Base-by-base conservation (phyloP, 2,113 vertebrate species). In the Chionomys nivalis region DNA sequence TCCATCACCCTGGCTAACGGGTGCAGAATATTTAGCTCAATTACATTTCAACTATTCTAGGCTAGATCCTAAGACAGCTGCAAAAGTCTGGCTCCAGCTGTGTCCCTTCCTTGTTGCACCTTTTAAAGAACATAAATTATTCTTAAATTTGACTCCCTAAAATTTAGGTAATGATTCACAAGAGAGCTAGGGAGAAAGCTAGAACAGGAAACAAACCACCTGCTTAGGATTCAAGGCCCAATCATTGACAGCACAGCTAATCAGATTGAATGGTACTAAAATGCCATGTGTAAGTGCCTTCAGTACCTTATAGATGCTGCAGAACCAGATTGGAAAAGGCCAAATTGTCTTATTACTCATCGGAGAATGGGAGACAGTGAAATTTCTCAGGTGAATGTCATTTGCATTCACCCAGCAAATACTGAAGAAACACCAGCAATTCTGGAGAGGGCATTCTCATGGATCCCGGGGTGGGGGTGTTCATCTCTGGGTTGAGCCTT, bases 41-140 rank as follows among this genome's bases (percentile, higher is more conserved):
- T 44, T 89, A 76, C 47, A 87, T 94, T 87, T 89, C 39, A 78
- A 79, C 66, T 70, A 26, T 95, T 91, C 70, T 73, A 66, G 47
- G n/a, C 90, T 86, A 17, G 55, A 81, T 95, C 91, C 91, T 83
- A 42, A 68, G 77, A 97, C 96, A 94, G 81, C n/a, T 76, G 39
- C 70, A 68, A 42, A 72, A n/a, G 75, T 87, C 66, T 47, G 52
- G n/a, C 72, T 95, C 79, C 77, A 88, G 86, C 92, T 96, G 65
- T 72, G 87, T 39, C 21, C 66, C 49, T 86, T 90, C 47, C 49
- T 85, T 75, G 55, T 49, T 61, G 77, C 87, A 72, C 44, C 52
- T 66, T 96, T 89, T 65, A 94, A 92, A 87, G 61, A 83, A n/a
- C 44, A n/a, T 76, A 75, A 92, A 93, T 91, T 77, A 61, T 83